Base-by-base conservation (phyloP, 1,140 invertebrate genomes). In the Dendroctonus ponderosae region DNA sequence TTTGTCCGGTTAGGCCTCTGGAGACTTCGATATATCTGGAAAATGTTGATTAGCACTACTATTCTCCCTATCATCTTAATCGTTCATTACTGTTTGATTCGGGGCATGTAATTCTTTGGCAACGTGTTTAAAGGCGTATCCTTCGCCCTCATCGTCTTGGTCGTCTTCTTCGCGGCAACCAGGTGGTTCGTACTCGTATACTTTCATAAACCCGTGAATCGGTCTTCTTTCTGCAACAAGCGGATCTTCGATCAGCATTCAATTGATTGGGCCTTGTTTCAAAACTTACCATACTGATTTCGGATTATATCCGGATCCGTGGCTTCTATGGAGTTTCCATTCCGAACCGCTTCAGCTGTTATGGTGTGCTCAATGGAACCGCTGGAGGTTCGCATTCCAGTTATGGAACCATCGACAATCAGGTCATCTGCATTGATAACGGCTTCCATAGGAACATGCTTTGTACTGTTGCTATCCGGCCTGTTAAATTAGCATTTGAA, bases 291-390 rank as follows among this genome's bases (percentile, higher is more conserved):
- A 81, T 91, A 90, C 82, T 91, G 88, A 82, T 89, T 90, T 68
- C 89, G 88, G 79, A 92, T 91, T 71, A 92, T 91, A 79, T 92
- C 91, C 12, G 91, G 90, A 82, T 92, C 82, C 40, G 80, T 80
- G 58, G 77, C 79, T 58, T 79, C 77, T 39, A 77, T 56, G n/a
- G 70, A 70, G 14, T 72, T 65, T 43, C 77, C 73, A 57, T 78
- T 77, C 42, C 73, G 67, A 7, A 75, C 61, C 37, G 75, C 71
- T 61, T 77, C 76, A 5, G 73, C 69, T 41, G 71, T 69, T 39
- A 71, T 57, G 14, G 70, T 66, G 26, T 69, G 70, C 38, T 70
- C 71, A 43, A 72, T 72, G 6, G 72, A 69, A 38, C 70, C 71
- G 26, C 69, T 71, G 8, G 75, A 72, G 53, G 72, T 72, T 39